Conservation (phyloP, 2,113 vertebrate species). For the Hemicordylus capensis region DNA sequence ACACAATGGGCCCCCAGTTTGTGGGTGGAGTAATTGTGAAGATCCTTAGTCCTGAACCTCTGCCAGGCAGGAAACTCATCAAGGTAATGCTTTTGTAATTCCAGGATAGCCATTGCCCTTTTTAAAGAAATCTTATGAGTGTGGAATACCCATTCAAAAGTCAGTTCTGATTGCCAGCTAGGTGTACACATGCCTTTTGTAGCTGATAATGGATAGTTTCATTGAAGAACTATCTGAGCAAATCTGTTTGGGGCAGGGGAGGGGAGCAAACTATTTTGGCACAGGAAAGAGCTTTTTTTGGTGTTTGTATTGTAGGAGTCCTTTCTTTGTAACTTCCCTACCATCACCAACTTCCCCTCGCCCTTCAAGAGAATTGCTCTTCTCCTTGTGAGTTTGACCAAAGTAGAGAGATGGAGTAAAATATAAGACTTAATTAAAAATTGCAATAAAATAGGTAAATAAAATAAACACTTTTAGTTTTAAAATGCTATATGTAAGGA, state of each 20-base stretch:
- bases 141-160: slow-evolving; percentile 25
- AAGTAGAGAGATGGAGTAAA: no score
- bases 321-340: slow-evolving; percentile 4
- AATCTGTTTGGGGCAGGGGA: not conserved
- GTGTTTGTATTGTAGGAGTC: no score
- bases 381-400: no score
- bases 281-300: not conserved
- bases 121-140: slow-evolving; percentile 55
- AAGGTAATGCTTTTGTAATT: slow-evolving; percentile 81
- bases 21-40: slow-evolving; percentile 92
- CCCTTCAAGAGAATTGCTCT: no score
- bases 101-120: slow-evolving; percentile 47
- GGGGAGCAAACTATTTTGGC: no score
- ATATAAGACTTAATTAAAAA: not conserved
- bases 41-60: slow-evolving; percentile 84
- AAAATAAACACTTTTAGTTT: not conserved
- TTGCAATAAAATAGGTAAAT: not conserved
- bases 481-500: not conserved
- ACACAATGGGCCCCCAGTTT: slow-evolving; percentile 85
- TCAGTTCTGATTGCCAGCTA: not conserved
- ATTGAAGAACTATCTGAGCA: not conserved
- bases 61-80: slow-evolving; percentile 87
- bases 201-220: slow-evolving; percentile 3
- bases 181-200: not conserved
- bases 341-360: not conserved